Evolutionary conservation across 2,888 invertebrate genomes (phyloP), one percentile per base, ranked within the genome.

Genomic region (Drosophila borborema): DNA sequence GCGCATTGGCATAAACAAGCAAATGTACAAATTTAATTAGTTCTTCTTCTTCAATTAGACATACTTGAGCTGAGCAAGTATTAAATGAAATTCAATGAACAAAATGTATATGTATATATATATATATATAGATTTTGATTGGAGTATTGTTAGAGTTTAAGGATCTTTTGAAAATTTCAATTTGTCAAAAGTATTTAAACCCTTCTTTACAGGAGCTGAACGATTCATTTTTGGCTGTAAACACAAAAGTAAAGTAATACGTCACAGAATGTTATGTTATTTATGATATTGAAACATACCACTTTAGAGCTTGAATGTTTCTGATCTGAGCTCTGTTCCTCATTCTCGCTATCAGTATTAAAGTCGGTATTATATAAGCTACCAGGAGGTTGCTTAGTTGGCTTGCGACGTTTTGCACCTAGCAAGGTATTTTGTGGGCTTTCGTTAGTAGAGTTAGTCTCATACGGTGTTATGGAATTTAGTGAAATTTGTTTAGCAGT

Each of bases 1-100:
- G 75, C 59, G 6, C 49, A 3, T 31, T 36, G 45, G 14, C 73
- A 58, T 73, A 73, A 54, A 9, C 54, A 49, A 54, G 34, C 3
- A 54, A 73, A 51, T 36, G 8, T 5, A 31, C 2, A 28, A 40
- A 51, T 34, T 40, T 1, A 46, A n/a, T 28, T 12, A 2, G 2
- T n/a, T 45, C 0, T 12, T n/a, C 7, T 14, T 6, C 34, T 74
- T 68, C 61, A 23, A 34, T 23, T 60, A 7, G 12, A 7, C 28
- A 23, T 73, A 55, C 48, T 71, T 70, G 12, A 7, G 8, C 16
- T 43, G 2, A 2, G 18, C 18, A 56, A 51, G 51, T 51, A 71
- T 28, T 51, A 10, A 51, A 46, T 34, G 31, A 67, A 68, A 36
- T 20, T 20, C 20, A 20, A 20, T 20, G 20, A 20, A 20, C 1